phyloP scores from a whole-genome alignment of 2,113 vertebrate genomes.

The Myiozetetes cayanensis region DNA sequence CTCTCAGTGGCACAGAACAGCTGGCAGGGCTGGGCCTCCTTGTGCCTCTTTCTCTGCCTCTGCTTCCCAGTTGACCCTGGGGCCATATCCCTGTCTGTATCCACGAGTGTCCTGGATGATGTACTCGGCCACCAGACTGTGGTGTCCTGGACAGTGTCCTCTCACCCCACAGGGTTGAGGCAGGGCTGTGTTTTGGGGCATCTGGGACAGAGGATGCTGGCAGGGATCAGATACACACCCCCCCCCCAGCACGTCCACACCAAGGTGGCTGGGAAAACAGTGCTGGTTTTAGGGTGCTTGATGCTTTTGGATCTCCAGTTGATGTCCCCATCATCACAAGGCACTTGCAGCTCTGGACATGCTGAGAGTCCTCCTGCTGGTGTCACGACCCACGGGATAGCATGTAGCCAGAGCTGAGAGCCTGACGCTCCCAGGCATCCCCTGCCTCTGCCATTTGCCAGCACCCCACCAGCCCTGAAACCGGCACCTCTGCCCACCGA shows the following conservation, averaged over 20 bases:
- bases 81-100: neutral
- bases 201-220: neutral
- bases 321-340: neutral
- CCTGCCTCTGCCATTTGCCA: neutral
- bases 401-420: accelerated
- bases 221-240: neutral
- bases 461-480: neutral
- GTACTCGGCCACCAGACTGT: accelerated
- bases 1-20: neutral
- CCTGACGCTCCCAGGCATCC: neutral
- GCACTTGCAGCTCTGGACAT: neutral
- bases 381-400: neutral
- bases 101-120: neutral
- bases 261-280: neutral
- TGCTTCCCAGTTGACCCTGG: no score
- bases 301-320: neutral
- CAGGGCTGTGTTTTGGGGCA: neutral
- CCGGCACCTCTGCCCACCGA: accelerated
- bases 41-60: neutral
- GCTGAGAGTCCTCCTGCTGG: accelerated
- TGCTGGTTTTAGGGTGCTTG: neutral
- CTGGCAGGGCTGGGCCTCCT: neutral
- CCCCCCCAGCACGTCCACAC: neutral
- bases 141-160: neutral
- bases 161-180: neutral